A percentile compares a stretch with the other conserved stretches of the same genome.
Evolutionary conservation across 2,797 vertebrate genomes (phyloP).

Genomic region (Pachyuromys duprasi): DNA sequence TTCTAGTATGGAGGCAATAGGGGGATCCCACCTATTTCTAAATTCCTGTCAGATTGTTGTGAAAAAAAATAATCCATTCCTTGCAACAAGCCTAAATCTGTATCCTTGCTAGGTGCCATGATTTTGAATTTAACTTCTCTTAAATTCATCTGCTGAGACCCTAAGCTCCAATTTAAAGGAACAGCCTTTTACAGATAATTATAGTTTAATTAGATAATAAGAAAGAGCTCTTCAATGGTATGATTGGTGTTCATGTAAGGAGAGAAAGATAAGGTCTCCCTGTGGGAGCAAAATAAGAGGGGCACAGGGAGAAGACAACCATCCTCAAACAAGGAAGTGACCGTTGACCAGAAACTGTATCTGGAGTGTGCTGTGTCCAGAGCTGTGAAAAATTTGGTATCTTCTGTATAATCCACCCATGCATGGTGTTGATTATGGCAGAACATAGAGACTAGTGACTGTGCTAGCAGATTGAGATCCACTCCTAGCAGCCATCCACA

Average conservation of each 20-base stretch:
- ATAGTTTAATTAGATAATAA: not conserved
- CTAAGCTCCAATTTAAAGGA: not conserved
- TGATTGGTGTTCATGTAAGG: not conserved
- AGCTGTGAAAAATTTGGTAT: not conserved
- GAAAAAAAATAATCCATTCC: not conserved
- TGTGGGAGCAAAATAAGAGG: not conserved
- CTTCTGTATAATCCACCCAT: not conserved
- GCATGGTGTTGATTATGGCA: not conserved
- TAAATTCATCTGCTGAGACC: not conserved
- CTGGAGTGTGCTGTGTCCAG: not conserved
- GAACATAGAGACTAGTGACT: not conserved
- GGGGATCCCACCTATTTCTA: not conserved
- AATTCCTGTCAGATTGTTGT: not conserved
- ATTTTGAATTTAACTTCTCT: not conserved
- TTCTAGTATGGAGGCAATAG: not conserved
- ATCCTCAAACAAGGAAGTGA: not conserved
- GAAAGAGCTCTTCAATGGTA: not conserved
- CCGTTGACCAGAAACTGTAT: not conserved
- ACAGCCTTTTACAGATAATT: not conserved
- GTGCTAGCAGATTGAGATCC: not conserved
- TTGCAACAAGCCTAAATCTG: not conserved
- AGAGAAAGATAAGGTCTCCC: not conserved
- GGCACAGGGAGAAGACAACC: not conserved
- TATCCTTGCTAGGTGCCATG: not conserved
- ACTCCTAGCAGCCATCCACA: not conserved